These are phyloP conservation scores for Candoia aspera DNA, from an alignment of 2,113 vertebrate genomes.

Conservation along the genomic window DNA sequence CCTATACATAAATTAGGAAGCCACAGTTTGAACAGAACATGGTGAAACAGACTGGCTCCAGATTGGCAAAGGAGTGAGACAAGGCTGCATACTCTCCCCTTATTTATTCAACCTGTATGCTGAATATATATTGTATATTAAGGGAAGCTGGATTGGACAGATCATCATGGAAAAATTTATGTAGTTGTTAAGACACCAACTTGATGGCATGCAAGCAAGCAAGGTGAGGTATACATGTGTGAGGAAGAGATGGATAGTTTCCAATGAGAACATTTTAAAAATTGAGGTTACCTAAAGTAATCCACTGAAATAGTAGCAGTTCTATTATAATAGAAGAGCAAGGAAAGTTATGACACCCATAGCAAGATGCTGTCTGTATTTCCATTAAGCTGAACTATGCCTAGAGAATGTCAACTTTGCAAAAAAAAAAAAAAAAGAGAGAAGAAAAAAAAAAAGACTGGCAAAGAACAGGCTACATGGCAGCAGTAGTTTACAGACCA, in stretches of 20 bases:
- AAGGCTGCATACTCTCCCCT: too few relatives aligned
- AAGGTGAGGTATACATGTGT: too few relatives aligned
- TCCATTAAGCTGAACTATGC: not conserved
- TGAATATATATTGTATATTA: too few relatives aligned
- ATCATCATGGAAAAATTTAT: too few relatives aligned
- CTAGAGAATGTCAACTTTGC: not conserved
- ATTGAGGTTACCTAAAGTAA: not conserved
- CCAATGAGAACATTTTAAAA: not conserved
- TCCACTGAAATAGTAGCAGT: not conserved
- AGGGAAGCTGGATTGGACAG: too few relatives aligned
- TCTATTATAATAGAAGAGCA: not conserved
- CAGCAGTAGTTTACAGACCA: not conserved
- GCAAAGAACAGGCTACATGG: not conserved
- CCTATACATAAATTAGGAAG: too few relatives aligned
- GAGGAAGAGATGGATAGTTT: not conserved
- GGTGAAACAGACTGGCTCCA: too few relatives aligned
- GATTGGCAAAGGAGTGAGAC: too few relatives aligned
- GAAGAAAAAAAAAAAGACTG: not conserved
- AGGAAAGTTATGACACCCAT: not conserved
- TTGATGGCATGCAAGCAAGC: too few relatives aligned
- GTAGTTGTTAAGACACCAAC: too few relatives aligned
- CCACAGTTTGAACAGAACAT: too few relatives aligned
- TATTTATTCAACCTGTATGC: too few relatives aligned
- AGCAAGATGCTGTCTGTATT: not conserved
- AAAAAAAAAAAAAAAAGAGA: not conserved